Evolutionary conservation across 92 coral and sea anemone species (phyloP).

Genomic region (Siderastrea radians): DNA sequence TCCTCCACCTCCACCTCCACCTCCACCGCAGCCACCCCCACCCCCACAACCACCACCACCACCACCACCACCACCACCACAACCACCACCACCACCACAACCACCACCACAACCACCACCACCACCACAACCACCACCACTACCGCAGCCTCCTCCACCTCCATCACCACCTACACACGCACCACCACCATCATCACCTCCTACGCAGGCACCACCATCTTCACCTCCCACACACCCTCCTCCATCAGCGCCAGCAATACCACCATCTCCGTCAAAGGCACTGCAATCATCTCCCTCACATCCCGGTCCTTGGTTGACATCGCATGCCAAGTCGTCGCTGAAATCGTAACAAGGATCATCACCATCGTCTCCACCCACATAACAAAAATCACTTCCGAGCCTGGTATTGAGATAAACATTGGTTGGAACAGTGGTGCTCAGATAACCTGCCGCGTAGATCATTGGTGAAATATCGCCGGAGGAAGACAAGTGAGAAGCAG

Average conservation of each 20-base stretch:
- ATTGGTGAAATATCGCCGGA: conserved; percentile 17
- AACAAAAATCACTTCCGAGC: background rate
- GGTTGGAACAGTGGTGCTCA: conserved; percentile 51
- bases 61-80: background rate
- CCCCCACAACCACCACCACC: conserved; percentile 4
- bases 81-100: too few relatives aligned
- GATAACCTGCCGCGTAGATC: conserved; percentile 50
- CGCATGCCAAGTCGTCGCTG: background rate
- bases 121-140: conserved; percentile 7
- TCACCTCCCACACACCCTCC: background rate
- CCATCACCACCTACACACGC: conserved; percentile 40
- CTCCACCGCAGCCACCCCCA: background rate
- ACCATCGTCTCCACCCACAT: background rate
- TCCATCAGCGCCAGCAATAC: background rate
- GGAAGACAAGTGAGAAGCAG: background rate
- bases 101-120: background rate
- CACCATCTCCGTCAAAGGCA: background rate
- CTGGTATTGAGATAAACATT: conserved; percentile 16
- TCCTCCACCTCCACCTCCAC: background rate
- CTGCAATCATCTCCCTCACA: background rate
- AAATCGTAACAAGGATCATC: background rate
- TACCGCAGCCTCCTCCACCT: conserved; percentile 32
- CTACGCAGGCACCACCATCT: background rate
- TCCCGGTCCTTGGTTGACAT: conserved; percentile 15
- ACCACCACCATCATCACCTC: background rate